A percentile compares a stretch with the other conserved stretches of the same genome.
These are phyloP conservation scores for Zapus hudsonius DNA, from an alignment of 2,113 vertebrate species.

Conservation along the genomic window DNA sequence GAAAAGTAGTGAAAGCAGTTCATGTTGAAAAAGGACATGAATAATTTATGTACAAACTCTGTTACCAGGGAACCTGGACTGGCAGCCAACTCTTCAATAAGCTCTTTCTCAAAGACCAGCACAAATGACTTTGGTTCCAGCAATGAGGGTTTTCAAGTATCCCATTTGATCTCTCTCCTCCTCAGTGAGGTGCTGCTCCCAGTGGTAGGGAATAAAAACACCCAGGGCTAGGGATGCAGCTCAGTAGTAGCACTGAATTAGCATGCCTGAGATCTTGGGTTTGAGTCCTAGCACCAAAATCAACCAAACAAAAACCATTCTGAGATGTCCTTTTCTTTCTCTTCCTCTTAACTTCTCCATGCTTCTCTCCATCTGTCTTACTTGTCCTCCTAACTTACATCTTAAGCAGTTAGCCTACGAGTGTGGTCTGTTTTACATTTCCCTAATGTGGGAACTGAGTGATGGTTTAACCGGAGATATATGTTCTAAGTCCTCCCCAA, in stretches of 20 bases:
- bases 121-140: constrained; percentile 48
- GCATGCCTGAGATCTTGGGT: background rate
- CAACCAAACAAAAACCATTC: background rate
- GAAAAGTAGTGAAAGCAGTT: background rate
- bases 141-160: constrained; percentile 42
- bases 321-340: background rate
- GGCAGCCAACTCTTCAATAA: constrained; percentile 15
- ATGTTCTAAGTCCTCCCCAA: too few species aligned
- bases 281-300: background rate
- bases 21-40: background rate
- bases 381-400: background rate
- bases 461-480: background rate
- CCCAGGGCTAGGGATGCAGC: background rate
- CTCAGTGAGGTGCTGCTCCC: background rate
- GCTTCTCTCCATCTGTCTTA: background rate
- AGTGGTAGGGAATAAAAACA: constrained; percentile 30
- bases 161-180: constrained; percentile 31
- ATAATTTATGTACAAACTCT: constrained; percentile 47
- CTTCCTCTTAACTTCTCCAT: background rate
- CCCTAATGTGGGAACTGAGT: background rate
- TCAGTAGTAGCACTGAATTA: background rate
- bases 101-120: constrained; percentile 37
- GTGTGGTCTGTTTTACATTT: background rate
- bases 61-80: background rate
- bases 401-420: constrained; percentile 8